These are phyloP conservation scores for Plutella xylostella DNA, from an alignment of 2,888 invertebrate genomes.

Conservation along the genomic window DNA sequence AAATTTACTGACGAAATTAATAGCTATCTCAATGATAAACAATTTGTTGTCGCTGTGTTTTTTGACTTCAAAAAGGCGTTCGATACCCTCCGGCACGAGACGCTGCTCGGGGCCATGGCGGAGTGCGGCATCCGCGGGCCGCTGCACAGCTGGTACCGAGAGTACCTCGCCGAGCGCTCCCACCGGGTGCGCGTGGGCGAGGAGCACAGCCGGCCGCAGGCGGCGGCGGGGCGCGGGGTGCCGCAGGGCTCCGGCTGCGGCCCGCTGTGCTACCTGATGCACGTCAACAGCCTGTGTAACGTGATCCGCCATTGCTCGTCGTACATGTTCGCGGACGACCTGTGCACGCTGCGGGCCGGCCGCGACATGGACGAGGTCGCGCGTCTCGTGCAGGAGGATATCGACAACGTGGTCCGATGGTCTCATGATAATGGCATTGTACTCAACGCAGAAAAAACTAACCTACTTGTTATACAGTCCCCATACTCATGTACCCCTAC, in stretches of 20 bases:
- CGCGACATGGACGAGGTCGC: too few relatives aligned
- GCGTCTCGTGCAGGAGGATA: too few relatives aligned
- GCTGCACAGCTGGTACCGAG: background rate
- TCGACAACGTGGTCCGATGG: background rate
- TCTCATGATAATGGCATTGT: background rate
- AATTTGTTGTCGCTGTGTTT: too few relatives aligned
- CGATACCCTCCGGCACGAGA: too few relatives aligned
- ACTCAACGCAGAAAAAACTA: background rate
- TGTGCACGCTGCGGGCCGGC: too few relatives aligned
- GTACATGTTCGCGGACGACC: too few relatives aligned
- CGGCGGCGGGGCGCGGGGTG: constrained; percentile 3
- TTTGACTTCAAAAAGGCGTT: too few relatives aligned
- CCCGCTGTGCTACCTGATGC: constrained; percentile 7
- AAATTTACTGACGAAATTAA: too few relatives aligned
- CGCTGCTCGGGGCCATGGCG: background rate
- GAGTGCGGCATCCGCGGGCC: background rate
- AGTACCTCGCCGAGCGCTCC: background rate
- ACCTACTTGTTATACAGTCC: background rate
- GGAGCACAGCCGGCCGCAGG: background rate
- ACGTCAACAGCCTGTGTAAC: constrained; percentile 7
- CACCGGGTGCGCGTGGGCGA: background rate
- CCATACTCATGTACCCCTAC: too few relatives aligned
- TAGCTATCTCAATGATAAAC: background rate
- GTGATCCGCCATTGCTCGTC: background rate
- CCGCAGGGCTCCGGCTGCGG: constrained; percentile 8